These are phyloP conservation scores for Harpagifer antarcticus DNA, from an alignment of 2,797 vertebrate genomes.

Conservation along the genomic window DNA sequence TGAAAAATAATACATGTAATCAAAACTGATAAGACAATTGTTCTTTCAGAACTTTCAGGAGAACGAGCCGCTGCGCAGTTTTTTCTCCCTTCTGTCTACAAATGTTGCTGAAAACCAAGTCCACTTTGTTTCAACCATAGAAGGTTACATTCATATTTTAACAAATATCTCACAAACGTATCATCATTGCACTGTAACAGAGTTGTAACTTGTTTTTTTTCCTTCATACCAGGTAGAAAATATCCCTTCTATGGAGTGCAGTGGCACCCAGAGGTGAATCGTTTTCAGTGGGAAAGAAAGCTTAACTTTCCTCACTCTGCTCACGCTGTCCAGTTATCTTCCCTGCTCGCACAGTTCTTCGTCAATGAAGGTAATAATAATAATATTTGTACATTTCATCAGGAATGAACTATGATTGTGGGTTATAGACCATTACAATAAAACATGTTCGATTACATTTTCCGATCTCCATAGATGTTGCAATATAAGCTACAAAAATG, in stretches of 20 bases:
- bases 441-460: too few species aligned
- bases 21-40: not conserved
- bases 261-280: conserved; percentile 90
- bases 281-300: conserved; percentile 83
- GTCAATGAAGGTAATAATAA: conserved; percentile 83
- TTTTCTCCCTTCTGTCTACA: conserved; percentile 85
- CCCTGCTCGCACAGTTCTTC: conserved; percentile 84
- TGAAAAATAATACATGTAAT: not conserved
- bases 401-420: not conserved
- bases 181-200: not conserved
- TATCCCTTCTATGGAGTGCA: conserved; percentile 89
- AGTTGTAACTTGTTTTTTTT: not conserved
- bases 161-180: not conserved
- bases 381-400: not conserved
- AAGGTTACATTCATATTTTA: conserved; percentile 75
- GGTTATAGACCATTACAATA: not conserved
- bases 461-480: not conserved
- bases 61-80: conserved; percentile 77
- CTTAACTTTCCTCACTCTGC: conserved; percentile 81
- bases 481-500: not conserved
- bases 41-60: conserved; percentile 77
- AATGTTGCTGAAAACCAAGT: conserved; percentile 80
- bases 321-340: conserved; percentile 81
- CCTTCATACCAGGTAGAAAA: conserved; percentile 67
- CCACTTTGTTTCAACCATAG: conserved; percentile 86